Base-by-base conservation (phyloP, 2,888 invertebrate genomes). In the Abrostola triplasia region DNA sequence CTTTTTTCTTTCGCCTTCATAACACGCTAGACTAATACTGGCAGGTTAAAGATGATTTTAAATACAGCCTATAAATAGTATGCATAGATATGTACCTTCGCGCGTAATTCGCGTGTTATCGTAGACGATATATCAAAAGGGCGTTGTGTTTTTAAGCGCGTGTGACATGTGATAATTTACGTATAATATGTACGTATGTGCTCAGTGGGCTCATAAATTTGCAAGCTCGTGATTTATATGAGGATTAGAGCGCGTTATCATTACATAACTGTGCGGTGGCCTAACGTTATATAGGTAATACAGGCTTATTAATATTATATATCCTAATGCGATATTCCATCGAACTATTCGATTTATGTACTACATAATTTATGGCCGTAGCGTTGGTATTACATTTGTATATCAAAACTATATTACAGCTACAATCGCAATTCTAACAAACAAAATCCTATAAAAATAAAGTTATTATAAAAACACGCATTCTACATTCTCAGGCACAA, bases 131-230 rank as follows among this genome's bases (percentile, higher is more conserved):
- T 81, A 79, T 83, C 82, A 80, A 72, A 79, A 78, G 77, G 79
- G 74, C 64, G 74, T 56, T 80, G 68, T 79, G 81, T 90, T 90
- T 89, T 88, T 85, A 86, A 86, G 81, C 84, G 80, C 76, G 77
- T 80, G 77, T 81, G 76, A 78, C 84, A 78, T 72, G 82, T 83
- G 83, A 90, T 92, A 90, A 92, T 91, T 91, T 89, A 91, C 88
- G 89, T 86, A 88, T 84, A 77, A 78, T 84, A 84, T 84, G 83
- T 84, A 80, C 84, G 81, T 88, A 84, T 88, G 83, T 88, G 87
- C 83, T 86, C 86, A 86, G 88, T 80, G 86, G 86, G 88, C 88
- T 90, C 92, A 87, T 92, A 93, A 93, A 93, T 93, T 92, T 85
- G 86, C 89, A 79, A 82, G 84, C 82, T 70, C 59, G 81, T 92